Percentiles rank a stretch among this genome's conserved stretches.
Conservation (phyloP, 2,113 vertebrate species). For the Cottus gobio region DNA sequence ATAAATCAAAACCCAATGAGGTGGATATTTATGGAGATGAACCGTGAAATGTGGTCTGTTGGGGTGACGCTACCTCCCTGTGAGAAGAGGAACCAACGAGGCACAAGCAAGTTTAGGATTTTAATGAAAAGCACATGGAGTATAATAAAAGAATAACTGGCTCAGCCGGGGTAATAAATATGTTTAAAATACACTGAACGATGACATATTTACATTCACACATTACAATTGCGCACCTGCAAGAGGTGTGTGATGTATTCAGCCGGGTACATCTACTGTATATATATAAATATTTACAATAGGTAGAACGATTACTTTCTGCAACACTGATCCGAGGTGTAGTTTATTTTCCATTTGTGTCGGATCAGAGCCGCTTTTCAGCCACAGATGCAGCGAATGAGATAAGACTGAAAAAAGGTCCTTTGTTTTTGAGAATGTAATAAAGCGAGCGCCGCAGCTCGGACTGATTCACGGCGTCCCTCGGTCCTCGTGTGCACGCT, state of each 20-base stretch:
- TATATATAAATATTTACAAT: not conserved
- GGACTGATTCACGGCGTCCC: conserved; percentile 3
- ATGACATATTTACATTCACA: no score
- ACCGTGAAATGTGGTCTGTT: not conserved
- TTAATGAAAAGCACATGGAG: no score
- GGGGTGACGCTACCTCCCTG: no score
- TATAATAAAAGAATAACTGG: no score
- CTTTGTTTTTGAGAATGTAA: conserved; percentile 35
- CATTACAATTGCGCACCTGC: conserved; percentile 23
- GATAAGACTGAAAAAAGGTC: conserved; percentile 3
- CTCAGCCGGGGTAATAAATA: no score
- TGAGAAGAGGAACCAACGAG: no score
- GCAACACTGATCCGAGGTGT: conserved; percentile 33
- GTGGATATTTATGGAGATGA: not conserved
- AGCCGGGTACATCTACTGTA: not conserved
- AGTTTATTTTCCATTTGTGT: conserved; percentile 23
- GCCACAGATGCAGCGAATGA: conserved; percentile 30
- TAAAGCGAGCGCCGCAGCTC: conserved; percentile 28
- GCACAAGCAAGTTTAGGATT: no score
- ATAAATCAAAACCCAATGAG: no score
- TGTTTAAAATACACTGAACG: no score
- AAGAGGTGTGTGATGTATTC: conserved; percentile 23
- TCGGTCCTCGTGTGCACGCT: not conserved
- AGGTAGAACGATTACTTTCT: conserved; percentile 41
- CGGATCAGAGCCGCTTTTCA: conserved; percentile 17